Base-by-base conservation (phyloP, 2,888 invertebrate genomes). In the Trichacis sp. region DNA sequence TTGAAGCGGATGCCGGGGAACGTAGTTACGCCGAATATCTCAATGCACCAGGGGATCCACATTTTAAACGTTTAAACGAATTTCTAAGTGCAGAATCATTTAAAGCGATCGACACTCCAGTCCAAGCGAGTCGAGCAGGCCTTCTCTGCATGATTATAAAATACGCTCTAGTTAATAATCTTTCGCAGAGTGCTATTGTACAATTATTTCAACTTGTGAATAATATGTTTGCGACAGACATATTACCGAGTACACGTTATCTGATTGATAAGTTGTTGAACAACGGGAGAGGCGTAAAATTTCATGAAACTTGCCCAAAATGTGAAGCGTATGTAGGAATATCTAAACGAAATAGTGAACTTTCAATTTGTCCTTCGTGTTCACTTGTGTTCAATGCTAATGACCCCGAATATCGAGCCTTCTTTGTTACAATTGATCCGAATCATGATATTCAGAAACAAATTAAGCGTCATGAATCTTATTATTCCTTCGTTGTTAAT, bases 131-230 rank as follows among this genome's bases (percentile, higher is more conserved):
- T 12, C 33, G 33, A 19, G 15, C 14, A n/a, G 51, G 51, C 9
- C 40, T 57, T 20, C 42, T 61, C 15, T 14, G 57, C 11, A 61
- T 60, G 50, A 30, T 47, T 19, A 4, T 65, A n/a, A 61, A 61
- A 43, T 54, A 46, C 45, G 33, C 20, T 2, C 15, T 50, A 15
- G 40, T 15, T 2, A 29, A 57, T 50, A 43, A 49, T 15, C 19
- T 47, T 15, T 54, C 65, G 9, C 36, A 58, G 14, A 48, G 45
- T 17, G 42, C 38, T 38, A 47, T 62, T 12, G 49, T 47, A 4
- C 29, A 67, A 17, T 24, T 61, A 24, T 58, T 68, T 12, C 46
- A 42, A 51, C 17, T 64, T n/a, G 30, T 68, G 6, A 64, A 64
- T 48, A 52, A 29, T 2, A 58, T 64, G 0, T 64, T 68, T 33